Conservation (phyloP, 2,888 invertebrate genomes). For the Euplexia lucipara region DNA sequence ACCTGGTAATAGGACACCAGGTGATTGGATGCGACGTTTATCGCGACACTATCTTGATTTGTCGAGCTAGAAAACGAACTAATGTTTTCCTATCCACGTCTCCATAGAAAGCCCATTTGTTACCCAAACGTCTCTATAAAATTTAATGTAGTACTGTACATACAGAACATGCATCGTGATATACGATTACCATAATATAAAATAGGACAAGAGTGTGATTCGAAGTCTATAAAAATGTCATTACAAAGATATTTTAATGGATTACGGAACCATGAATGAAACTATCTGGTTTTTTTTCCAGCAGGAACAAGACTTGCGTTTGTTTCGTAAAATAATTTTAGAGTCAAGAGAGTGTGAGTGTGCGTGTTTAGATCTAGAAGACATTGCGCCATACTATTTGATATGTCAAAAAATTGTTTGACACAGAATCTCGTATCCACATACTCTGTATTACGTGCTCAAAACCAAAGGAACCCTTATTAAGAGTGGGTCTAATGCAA, state of each 20-base stretch:
- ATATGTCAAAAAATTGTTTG: too few relatives aligned
- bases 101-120: slow-evolving; percentile 77
- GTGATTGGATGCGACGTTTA: slow-evolving; percentile 82
- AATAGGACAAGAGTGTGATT: slow-evolving; percentile 25
- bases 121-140: slow-evolving; percentile 80
- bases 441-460: slow-evolving; percentile 7
- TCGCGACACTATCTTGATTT: slow-evolving; percentile 85
- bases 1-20: slow-evolving; percentile 82
- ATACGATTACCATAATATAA: slow-evolving; percentile 47
- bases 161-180: slow-evolving; percentile 51
- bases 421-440: neutral
- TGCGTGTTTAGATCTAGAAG: too few relatives aligned
- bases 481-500: slow-evolving; percentile 28
- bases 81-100: slow-evolving; percentile 74
- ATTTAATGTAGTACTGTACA: slow-evolving; percentile 67
- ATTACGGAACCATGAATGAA: neutral
- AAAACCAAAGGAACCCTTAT: slow-evolving; percentile 44
- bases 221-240: slow-evolving; percentile 27
- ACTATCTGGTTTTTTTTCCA: neutral
- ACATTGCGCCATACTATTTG: too few relatives aligned
- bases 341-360: neutral
- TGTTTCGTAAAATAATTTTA: neutral
- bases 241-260: slow-evolving; percentile 23
- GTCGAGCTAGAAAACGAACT: slow-evolving; percentile 74
- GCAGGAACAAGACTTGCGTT: neutral